A percentile compares a stretch with the other conserved stretches of the same genome.
These are phyloP conservation scores for Enteromius thamalakanensis DNA, from an alignment of 2,797 vertebrate genomes.

Conservation along the genomic window DNA sequence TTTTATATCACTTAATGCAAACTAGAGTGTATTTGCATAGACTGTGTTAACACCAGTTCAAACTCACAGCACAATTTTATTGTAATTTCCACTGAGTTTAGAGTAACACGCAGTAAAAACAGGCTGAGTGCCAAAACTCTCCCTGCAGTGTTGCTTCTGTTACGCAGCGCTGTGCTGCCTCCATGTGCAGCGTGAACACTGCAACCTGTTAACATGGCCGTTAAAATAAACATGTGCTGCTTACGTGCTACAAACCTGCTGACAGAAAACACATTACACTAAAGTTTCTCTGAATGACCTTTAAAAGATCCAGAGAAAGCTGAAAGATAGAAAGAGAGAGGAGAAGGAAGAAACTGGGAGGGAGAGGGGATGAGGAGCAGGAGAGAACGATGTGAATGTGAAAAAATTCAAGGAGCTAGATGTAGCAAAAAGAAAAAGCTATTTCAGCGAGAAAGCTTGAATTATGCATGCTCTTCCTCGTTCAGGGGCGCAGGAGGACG, in stretches of 20 bases:
- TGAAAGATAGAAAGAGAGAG: background rate
- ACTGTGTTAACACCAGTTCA: background rate
- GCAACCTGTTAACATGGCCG: background rate
- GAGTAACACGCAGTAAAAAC: background rate
- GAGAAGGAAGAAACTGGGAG: constrained; percentile 1
- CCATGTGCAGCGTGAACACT: background rate
- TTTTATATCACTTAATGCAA: background rate
- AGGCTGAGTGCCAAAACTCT: background rate
- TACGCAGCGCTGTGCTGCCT: background rate
- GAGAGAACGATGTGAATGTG: constrained; percentile 13
- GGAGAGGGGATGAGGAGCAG: background rate
- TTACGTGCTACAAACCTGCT: background rate
- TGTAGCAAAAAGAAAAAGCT: constrained; percentile 23
- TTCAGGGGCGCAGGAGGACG: constrained; percentile 33
- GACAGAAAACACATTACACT: background rate
- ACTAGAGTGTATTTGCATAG: background rate
- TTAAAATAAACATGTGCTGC: background rate
- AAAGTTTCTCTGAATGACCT: background rate
- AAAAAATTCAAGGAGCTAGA: background rate
- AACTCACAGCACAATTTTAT: background rate
- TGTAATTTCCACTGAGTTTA: background rate
- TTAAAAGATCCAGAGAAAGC: background rate
- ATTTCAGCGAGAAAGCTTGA: constrained; percentile 46
- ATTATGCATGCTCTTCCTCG: constrained; percentile 59
- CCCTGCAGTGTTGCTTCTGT: background rate